Evolutionary conservation across 2,113 vertebrate genomes (phyloP).

Genomic region (Astatoreochromis straeleni): DNA sequence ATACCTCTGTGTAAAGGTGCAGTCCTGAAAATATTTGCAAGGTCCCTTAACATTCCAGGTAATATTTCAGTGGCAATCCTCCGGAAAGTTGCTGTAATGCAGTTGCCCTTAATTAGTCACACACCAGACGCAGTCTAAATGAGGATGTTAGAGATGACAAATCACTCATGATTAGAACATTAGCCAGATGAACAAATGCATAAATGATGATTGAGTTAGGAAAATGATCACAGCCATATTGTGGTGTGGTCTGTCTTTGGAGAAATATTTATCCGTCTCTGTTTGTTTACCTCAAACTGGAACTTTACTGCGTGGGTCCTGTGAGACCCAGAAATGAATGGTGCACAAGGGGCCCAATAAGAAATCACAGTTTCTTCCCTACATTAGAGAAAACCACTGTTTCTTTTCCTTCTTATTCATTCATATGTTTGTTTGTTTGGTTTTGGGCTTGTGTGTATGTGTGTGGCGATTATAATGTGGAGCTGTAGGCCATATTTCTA

Average conservation of each 20-base stretch:
- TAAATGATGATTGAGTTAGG: conserved; percentile 51
- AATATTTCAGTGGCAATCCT: conserved; percentile 41
- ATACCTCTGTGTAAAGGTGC: conserved; percentile 50
- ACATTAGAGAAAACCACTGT: conserved; percentile 8
- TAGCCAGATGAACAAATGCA: conserved; percentile 67
- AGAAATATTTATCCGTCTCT: conserved; percentile 53
- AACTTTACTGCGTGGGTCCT: conserved; percentile 20
- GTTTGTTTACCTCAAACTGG: conserved; percentile 56
- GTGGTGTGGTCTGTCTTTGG: conserved; percentile 33
- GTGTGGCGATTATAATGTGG: not conserved
- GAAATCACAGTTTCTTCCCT: conserved; percentile 23
- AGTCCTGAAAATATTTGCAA: conserved; percentile 35
- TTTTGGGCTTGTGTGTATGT: not conserved
- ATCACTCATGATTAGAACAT: conserved; percentile 59
- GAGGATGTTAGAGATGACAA: conserved; percentile 56
- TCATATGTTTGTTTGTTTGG: conserved; percentile 30
- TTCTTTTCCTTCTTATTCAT: conserved; percentile 15
- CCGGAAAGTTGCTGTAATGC: conserved; percentile 17
- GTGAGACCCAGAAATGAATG: conserved; percentile 26
- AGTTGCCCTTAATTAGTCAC: conserved; percentile 58
- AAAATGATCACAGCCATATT: conserved; percentile 37
- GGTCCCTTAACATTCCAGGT: conserved; percentile 40
- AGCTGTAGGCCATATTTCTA: not conserved
- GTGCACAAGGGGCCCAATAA: not conserved
- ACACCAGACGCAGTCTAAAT: conserved; percentile 29